Conservation (phyloP, 2,797 vertebrate species). For the Knipowitschia caucasica region DNA sequence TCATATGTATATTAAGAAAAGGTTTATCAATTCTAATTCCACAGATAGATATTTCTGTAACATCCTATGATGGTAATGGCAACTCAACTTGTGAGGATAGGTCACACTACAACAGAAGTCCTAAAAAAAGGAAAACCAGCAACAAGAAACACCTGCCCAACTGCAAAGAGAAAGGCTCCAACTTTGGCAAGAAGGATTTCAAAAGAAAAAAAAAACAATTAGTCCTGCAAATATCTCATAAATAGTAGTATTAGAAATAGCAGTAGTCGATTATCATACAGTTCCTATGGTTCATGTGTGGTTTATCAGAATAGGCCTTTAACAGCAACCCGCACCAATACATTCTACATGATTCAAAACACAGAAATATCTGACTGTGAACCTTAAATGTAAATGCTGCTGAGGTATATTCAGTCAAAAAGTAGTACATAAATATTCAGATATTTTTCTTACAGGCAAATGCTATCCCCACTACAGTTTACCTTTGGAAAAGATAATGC, state of each 20-base stretch:
- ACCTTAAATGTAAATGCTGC: constrained; percentile 89
- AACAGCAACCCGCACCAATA: constrained; percentile 74
- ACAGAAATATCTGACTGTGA: constrained; percentile 84
- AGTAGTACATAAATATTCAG: constrained; percentile 45
- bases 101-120: constrained; percentile 53
- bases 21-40: constrained; percentile 72
- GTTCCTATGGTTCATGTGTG: constrained; percentile 49
- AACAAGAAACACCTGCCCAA: constrained; percentile 71
- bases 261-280: constrained; percentile 78
- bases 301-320: constrained; percentile 61
- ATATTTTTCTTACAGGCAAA: constrained; percentile 40
- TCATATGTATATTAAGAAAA: constrained; percentile 75
- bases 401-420: constrained; percentile 88
- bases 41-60: constrained; percentile 82
- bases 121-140: constrained; percentile 56
- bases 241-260: constrained; percentile 87
- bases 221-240: constrained; percentile 83
- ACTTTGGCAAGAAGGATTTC: constrained; percentile 95
- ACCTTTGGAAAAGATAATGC: constrained; percentile 33
- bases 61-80: constrained; percentile 63
- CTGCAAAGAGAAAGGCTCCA: constrained; percentile 83
- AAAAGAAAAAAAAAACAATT: constrained; percentile 80
- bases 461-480: constrained; percentile 20
- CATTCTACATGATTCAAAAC: constrained; percentile 85
- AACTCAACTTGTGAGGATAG: constrained; percentile 56